Conservation (phyloP, 2,113 vertebrate genomes). For the Nyctibius bracteatus region DNA sequence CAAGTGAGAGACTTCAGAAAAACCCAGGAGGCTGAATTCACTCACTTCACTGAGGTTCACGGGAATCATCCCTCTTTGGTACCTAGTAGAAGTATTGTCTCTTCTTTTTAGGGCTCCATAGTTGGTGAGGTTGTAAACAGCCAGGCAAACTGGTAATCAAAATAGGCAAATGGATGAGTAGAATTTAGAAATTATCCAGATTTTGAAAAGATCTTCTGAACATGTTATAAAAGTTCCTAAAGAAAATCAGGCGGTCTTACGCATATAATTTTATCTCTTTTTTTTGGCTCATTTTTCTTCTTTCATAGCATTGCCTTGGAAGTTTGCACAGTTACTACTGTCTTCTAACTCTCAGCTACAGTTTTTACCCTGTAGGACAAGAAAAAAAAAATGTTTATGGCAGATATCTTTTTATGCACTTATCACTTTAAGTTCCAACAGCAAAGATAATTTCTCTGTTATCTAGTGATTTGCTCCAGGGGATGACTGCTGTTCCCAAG, state of each 20-base stretch:
- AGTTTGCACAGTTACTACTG: background rate
- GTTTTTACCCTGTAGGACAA: background rate
- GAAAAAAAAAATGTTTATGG: background rate
- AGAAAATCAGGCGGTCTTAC: background rate
- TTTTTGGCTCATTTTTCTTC: background rate
- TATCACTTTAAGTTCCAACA: background rate
- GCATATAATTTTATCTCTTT: background rate
- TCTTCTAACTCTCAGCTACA: background rate
- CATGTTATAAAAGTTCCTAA: background rate
- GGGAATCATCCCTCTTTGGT: background rate
- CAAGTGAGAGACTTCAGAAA: background rate
- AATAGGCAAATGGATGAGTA: background rate
- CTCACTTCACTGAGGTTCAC: background rate
- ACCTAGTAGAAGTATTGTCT: background rate
- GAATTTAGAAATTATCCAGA: background rate
- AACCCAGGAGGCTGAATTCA: slow-evolving; percentile 12
- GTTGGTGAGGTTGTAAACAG: background rate
- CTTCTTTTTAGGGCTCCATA: background rate
- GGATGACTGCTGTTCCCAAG: background rate
- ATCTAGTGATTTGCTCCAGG: background rate
- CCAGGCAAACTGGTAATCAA: background rate
- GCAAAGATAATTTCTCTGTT: background rate
- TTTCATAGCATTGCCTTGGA: background rate
- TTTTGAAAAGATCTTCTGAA: background rate
- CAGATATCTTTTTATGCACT: background rate